Conservation (phyloP, 2,113 vertebrate genomes). For the Thymallus thymallus region DNA sequence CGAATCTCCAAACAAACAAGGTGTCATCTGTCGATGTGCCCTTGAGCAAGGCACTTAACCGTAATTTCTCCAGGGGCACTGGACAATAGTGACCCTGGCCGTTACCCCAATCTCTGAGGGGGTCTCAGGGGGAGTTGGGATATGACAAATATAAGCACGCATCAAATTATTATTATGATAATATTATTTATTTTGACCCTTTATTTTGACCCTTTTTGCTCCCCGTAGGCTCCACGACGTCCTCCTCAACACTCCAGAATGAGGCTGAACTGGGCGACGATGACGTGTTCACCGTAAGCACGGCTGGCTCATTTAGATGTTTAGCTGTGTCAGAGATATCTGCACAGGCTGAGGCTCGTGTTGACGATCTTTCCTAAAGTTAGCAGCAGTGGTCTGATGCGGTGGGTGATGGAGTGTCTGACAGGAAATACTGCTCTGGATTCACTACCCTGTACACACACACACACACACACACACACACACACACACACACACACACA, state of each 20-base stretch:
- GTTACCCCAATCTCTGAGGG: too few species aligned
- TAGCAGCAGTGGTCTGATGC: slow-evolving; percentile 35
- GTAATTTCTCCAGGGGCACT: too few species aligned
- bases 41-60: too few species aligned
- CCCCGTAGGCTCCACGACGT: slow-evolving; percentile 90
- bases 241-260: slow-evolving; percentile 95
- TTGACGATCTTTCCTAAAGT: slow-evolving; percentile 66
- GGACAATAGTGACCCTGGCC: too few species aligned
- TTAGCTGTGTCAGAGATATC: neutral
- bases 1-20: too few species aligned
- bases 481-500: too few species aligned
- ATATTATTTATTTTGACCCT: too few species aligned
- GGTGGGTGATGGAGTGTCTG: slow-evolving; percentile 37
- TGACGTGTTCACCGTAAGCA: slow-evolving; percentile 93
- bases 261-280: slow-evolving; percentile 96
- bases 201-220: slow-evolving; percentile 37
- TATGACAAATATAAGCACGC: too few species aligned
- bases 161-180: too few species aligned
- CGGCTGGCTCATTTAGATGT: neutral
- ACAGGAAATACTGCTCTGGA: slow-evolving; percentile 63
- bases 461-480: too few species aligned
- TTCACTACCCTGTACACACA: slow-evolving; percentile 58
- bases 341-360: slow-evolving; percentile 17
- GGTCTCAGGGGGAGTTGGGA: too few species aligned
- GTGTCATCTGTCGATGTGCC: too few species aligned